Conservation (phyloP, 64 coral and sea anemone genomes). For the Montipora foliosa region DNA sequence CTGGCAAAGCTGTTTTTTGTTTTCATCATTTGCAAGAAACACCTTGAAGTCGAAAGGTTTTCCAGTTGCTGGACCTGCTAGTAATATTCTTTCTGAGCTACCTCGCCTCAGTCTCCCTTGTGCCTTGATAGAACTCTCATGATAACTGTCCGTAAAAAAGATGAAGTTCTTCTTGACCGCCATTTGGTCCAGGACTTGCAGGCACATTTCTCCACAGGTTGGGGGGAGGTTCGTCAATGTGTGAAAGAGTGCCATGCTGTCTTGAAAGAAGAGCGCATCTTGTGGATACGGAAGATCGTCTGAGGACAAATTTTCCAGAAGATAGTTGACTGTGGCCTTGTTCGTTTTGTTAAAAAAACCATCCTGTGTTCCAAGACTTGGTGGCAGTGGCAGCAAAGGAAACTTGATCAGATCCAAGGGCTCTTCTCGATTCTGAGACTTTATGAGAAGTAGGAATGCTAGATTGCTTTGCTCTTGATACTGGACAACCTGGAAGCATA, state of each 20-base stretch:
- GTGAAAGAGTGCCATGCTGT: not conserved
- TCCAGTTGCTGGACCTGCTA: not conserved
- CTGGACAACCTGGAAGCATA: constrained; percentile 1
- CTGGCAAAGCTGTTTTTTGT: constrained; percentile 52
- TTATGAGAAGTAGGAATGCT: constrained; percentile 52
- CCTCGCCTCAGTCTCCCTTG: constrained; percentile 40
- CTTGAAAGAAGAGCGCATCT: constrained; percentile 14
- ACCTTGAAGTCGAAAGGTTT: constrained; percentile 58
- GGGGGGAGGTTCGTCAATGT: constrained; percentile 9
- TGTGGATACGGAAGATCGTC: constrained; percentile 35
- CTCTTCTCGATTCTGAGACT: constrained; percentile 54
- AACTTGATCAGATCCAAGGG: constrained; percentile 57
- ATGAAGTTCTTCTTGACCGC: not conserved
- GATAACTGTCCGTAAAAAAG: constrained; percentile 47
- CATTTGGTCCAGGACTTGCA: constrained; percentile 53
- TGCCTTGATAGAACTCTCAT: constrained; percentile 21
- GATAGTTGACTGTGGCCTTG: constrained; percentile 33
- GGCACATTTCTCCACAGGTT: constrained; percentile 58
- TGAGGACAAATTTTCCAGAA: constrained; percentile 24
- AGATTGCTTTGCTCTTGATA: constrained; percentile 48
- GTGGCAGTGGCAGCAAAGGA: constrained; percentile 19
- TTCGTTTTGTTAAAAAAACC: constrained; percentile 47
- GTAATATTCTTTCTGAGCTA: not conserved
- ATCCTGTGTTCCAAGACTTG: too few species aligned
- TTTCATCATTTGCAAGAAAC: constrained; percentile 58